Percentiles rank a stretch among this genome's conserved stretches.
phyloP scores from a whole-genome alignment of 2,888 invertebrate species.

The Orthosia gracilis region DNA sequence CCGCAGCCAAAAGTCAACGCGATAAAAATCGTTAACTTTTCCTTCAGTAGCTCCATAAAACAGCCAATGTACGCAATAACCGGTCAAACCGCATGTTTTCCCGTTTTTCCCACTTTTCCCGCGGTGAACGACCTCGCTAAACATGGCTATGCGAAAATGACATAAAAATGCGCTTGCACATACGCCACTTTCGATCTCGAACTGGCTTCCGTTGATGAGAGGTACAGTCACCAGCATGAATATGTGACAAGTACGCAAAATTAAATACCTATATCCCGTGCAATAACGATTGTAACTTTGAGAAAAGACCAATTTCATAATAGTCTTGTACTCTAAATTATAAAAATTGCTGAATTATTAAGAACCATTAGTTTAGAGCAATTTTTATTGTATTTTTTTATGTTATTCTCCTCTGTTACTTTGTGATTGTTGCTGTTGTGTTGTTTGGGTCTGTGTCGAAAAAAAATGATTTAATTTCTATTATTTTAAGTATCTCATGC shows the following conservation, averaged over 20 bases:
- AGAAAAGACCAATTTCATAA: no score
- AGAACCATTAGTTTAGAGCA: no score
- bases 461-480: background rate
- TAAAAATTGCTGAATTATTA: no score
- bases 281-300: background rate
- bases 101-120: slow-evolving; percentile 69
- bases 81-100: slow-evolving; percentile 63
- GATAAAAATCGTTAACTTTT: slow-evolving; percentile 64
- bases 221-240: slow-evolving; percentile 15
- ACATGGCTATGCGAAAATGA: slow-evolving; percentile 79
- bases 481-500: no score
- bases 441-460: no score
- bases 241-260: background rate
- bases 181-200: slow-evolving; percentile 78
- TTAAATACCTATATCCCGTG: no score
- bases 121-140: slow-evolving; percentile 62
- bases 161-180: slow-evolving; percentile 74
- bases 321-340: no score
- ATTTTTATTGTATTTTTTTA: no score
- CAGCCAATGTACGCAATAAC: slow-evolving; percentile 57
- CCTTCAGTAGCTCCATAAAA: slow-evolving; percentile 48
- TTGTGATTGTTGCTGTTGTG: no score
- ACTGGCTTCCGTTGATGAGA: slow-evolving; percentile 71
- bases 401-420: no score
- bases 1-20: slow-evolving; percentile 53